phyloP scores from a whole-genome alignment of 1,140 invertebrate species.

The Marisa cornuarietis region DNA sequence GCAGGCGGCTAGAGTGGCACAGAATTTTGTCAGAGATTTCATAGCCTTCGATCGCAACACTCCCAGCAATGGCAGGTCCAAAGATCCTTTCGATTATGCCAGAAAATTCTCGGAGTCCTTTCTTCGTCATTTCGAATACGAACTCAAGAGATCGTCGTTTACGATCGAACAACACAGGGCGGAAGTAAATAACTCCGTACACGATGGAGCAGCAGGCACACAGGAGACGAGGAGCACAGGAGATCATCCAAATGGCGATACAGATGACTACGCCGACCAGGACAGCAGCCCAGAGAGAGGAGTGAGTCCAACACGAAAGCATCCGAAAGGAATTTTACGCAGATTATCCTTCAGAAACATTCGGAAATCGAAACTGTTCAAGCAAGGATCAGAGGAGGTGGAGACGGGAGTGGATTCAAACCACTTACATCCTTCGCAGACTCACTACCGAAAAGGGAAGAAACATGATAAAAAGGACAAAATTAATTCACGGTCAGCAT shows the following conservation, averaged over 20 bases:
- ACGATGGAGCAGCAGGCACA: neutral
- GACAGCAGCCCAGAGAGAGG: conserved; percentile 60
- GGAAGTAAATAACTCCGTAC: conserved; percentile 28
- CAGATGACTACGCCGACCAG: conserved; percentile 75
- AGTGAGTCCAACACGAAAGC: conserved; percentile 75
- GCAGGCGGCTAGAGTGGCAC: conserved; percentile 83
- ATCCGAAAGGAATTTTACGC: conserved; percentile 81
- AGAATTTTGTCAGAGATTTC: conserved; percentile 87
- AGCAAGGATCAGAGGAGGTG: conserved; percentile 89
- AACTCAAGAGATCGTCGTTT: conserved; percentile 46
- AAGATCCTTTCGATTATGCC: conserved; percentile 73
- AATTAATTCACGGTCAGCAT: conserved; percentile 68
- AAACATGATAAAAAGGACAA: conserved; percentile 74
- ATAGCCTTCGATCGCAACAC: conserved; percentile 78
- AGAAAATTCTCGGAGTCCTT: conserved; percentile 86
- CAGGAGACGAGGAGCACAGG: neutral
- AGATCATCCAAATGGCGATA: conserved; percentile 48
- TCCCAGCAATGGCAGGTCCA: conserved; percentile 71
- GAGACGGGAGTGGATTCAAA: conserved; percentile 70
- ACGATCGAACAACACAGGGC: conserved; percentile 25
- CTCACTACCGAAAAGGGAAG: conserved; percentile 39
- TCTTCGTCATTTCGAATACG: conserved; percentile 66
- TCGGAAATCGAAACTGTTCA: conserved; percentile 84
- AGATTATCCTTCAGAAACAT: conserved; percentile 79
- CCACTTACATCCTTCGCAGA: conserved; percentile 37